These are phyloP conservation scores for Eueides isabella DNA, from an alignment of 1,140 invertebrate species.

Conservation along the genomic window DNA sequence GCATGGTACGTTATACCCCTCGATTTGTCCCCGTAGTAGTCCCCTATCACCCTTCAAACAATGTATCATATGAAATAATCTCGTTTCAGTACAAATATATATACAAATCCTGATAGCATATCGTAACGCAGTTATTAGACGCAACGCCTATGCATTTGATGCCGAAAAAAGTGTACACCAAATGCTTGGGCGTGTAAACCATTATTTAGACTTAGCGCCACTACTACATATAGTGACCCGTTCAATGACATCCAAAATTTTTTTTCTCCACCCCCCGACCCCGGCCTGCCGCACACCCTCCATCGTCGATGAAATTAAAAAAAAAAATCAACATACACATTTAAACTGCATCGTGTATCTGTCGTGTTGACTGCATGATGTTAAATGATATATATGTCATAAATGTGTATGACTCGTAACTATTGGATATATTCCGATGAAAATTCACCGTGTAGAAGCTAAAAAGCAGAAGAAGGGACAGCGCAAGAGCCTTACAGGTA, in stretches of 20 bases:
- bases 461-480: constrained; percentile 92
- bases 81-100: constrained; percentile 55
- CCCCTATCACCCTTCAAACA: constrained; percentile 31
- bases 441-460: constrained; percentile 86
- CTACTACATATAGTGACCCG: constrained; percentile 67
- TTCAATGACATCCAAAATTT: constrained; percentile 79
- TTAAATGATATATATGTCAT: constrained; percentile 62
- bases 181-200: constrained; percentile 51
- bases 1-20: constrained; percentile 55
- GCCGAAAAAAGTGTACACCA: constrained; percentile 29
- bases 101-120: constrained; percentile 63
- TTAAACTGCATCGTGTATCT: constrained; percentile 73
- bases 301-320: constrained; percentile 66
- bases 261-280: constrained; percentile 73
- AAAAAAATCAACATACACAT: constrained; percentile 68
- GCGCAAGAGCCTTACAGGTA: constrained; percentile 92
- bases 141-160: constrained; percentile 58
- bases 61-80: constrained; percentile 70
- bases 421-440: constrained; percentile 52
- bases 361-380: constrained; percentile 77
- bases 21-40: constrained; percentile 35
- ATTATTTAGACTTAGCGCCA: constrained; percentile 72
- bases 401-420: constrained; percentile 76
- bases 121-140: constrained; percentile 63
- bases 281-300: constrained; percentile 73